Base-by-base conservation (phyloP, 2,797 vertebrate species). In the Coranthus polyacanthus region DNA sequence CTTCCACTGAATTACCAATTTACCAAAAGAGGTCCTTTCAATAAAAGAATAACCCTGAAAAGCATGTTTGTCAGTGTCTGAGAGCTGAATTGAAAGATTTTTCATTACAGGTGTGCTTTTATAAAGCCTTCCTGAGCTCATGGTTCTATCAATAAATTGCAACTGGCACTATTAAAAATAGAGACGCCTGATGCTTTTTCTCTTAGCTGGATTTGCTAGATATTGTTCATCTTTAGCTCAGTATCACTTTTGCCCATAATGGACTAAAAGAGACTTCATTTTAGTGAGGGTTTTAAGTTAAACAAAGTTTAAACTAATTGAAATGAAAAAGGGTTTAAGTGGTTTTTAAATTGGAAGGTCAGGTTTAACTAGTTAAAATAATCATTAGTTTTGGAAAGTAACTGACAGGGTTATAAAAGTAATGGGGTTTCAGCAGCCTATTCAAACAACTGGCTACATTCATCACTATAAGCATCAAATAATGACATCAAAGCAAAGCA, bases 141-240 rank as follows among this genome's bases (percentile, higher is more conserved):
- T 1, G 37, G 21, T 26, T 68, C 46, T 47, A 68, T 76, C 63
- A 64, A 74, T 64, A 65, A 54, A 55, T 11, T 46, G 49, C 60
- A 68, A 55, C 52, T 9, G 46, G 21, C 17, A 6, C 11, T 4
- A 29, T 47, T 63, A 20, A 69, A 52, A 53, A 43, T 46, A 50
- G 43, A 51, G 22, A 47, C 12, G 16, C 5, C 1, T 32, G 6
- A 46, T 26, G 16, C 3, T 18, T 50, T 39, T 42, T 46, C 6
- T 41, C 61, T 42, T 6, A 3, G 43, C 20, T 39, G 29, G 24
- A 63, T 69, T 13, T 59, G 24, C 36, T 5, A 5, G 16, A 7
- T 38, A 11, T 22, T 39, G n/a, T 36, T 53, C 0, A 5, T 43
- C 5, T 57, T 59, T 24, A 46, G 11, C 45, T 54, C 55, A 63